Conservation (phyloP, 2,888 invertebrate species). For the Euplagia quadripunctaria region DNA sequence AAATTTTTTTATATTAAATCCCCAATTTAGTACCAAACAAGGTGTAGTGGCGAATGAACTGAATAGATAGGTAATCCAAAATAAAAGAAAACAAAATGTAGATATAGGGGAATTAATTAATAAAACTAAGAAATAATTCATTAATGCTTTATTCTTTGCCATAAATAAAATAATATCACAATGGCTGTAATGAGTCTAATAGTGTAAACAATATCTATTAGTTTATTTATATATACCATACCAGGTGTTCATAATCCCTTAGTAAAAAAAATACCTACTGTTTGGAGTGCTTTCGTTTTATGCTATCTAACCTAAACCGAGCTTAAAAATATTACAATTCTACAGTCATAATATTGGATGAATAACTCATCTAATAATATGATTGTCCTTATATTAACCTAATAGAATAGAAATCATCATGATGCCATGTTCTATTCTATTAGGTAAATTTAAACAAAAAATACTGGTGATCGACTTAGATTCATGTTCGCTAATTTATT, state of each 20-base stretch:
- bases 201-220: background rate
- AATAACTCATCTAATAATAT: background rate
- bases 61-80: too few species aligned
- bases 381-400: background rate
- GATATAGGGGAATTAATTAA: background rate
- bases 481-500: background rate
- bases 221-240: background rate
- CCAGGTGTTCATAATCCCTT: background rate
- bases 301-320: background rate
- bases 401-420: background rate
- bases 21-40: too few species aligned
- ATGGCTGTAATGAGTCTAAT: conserved; percentile 31
- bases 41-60: too few species aligned
- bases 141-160: conserved; percentile 11
- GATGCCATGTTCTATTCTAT: background rate
- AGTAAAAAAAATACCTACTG: background rate
- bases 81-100: too few species aligned
- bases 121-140: background rate
- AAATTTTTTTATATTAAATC: too few species aligned
- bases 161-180: conserved; percentile 14
- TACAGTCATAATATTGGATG: background rate
- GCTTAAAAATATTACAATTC: background rate
- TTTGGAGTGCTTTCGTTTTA: background rate
- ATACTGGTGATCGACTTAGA: background rate
- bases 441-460: background rate